Evolutionary conservation across 2,113 vertebrate species (phyloP).

Genomic region (Oostethus manadensis): DNA sequence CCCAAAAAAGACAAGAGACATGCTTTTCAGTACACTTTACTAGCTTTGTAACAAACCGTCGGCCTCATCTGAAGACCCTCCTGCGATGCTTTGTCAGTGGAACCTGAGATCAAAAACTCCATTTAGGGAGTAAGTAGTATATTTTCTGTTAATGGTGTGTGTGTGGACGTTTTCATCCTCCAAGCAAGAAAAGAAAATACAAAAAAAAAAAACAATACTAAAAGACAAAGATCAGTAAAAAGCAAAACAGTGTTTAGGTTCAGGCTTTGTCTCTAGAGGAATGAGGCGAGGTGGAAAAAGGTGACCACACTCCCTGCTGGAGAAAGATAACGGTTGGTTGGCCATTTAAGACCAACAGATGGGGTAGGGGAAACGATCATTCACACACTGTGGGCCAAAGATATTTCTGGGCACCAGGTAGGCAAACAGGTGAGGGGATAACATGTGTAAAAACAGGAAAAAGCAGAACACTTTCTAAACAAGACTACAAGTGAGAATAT

Average conservation of each 20-base stretch:
- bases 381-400: slow-evolving; percentile 20
- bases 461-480: slow-evolving; percentile 37
- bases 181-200: slow-evolving; percentile 37
- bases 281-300: slow-evolving; percentile 47
- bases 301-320: slow-evolving; percentile 52
- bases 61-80: slow-evolving; percentile 65
- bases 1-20: slow-evolving; percentile 25
- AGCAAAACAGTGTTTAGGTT: slow-evolving; percentile 62
- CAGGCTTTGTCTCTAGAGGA: slow-evolving; percentile 55
- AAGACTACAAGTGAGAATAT: slow-evolving; percentile 57
- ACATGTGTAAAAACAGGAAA: slow-evolving; percentile 15
- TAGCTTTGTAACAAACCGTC: slow-evolving; percentile 70
- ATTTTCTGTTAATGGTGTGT: slow-evolving; percentile 60
- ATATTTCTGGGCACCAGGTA: slow-evolving; percentile 18
- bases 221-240: slow-evolving; percentile 48
- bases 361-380: slow-evolving; percentile 8
- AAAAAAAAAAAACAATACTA: slow-evolving; percentile 33
- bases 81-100: slow-evolving; percentile 70
- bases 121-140: slow-evolving; percentile 62
- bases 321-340: slow-evolving; percentile 55
- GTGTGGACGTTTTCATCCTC: slow-evolving; percentile 45
- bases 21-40: slow-evolving; percentile 70
- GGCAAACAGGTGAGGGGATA: neutral
- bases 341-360: slow-evolving; percentile 46
- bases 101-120: slow-evolving; percentile 78